Evolutionary conservation across 1,140 invertebrate genomes (phyloP).

Genomic region (Augochlora pura): DNA sequence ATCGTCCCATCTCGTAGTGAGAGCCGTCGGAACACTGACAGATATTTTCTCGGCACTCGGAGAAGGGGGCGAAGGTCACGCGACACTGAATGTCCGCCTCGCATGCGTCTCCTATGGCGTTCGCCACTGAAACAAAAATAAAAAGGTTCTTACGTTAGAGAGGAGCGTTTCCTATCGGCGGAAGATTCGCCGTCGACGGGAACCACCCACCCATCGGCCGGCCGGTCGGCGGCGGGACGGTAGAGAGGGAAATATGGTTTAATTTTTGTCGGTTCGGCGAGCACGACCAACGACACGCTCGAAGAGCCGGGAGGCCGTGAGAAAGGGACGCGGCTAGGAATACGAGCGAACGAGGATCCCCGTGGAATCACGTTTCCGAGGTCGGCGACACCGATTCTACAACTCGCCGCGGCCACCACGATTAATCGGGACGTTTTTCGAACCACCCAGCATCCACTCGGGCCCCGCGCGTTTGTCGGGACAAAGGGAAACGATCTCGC

Average conservation of each 20-base stretch:
- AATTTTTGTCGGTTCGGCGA: slow-evolving; percentile 54
- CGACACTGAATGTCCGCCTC: slow-evolving; percentile 67
- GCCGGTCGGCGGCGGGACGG: background rate
- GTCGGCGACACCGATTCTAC: slow-evolving; percentile 54
- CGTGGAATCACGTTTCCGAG: slow-evolving; percentile 43
- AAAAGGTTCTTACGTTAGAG: background rate
- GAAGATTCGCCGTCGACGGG: too few relatives aligned
- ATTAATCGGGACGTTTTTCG: slow-evolving; percentile 30
- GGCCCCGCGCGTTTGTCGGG: slow-evolving; percentile 12
- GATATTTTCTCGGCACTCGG: slow-evolving; percentile 69
- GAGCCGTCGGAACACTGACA: slow-evolving; percentile 71
- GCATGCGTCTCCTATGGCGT: slow-evolving; percentile 69
- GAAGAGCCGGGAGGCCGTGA: slow-evolving; percentile 58
- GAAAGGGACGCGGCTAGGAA: slow-evolving; percentile 51
- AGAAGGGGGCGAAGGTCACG: slow-evolving; percentile 70
- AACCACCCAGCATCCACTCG: background rate
- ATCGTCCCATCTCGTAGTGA: slow-evolving; percentile 65
- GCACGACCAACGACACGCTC: slow-evolving; percentile 64
- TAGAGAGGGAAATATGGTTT: slow-evolving; percentile 31
- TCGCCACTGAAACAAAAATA: slow-evolving; percentile 63
- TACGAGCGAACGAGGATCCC: slow-evolving; percentile 46
- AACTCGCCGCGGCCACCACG: background rate
- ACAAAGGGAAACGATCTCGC: background rate
- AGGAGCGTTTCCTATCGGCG: too few relatives aligned
- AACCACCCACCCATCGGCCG: too few relatives aligned